Conservation (phyloP, 1,140 invertebrate species). For the Dinothrombium tinctorium region DNA sequence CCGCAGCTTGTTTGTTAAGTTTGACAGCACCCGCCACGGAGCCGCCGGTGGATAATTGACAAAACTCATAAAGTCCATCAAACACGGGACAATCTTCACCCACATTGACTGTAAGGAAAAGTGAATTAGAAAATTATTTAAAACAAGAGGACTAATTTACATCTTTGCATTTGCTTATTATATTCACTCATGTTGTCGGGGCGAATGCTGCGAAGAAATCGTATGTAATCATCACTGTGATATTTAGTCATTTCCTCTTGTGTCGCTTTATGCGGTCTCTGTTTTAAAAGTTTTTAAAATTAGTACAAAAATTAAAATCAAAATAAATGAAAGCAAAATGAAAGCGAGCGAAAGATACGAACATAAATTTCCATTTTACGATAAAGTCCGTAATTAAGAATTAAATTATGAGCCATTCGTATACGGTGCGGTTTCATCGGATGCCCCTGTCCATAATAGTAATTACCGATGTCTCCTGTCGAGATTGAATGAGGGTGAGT, state of each 20-base stretch:
- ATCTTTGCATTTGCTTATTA: constrained; percentile 98
- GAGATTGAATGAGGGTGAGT: no score
- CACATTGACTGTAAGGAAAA: constrained; percentile 48
- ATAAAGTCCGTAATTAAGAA: constrained; percentile 96
- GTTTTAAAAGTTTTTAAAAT: constrained; percentile 9
- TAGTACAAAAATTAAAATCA: constrained; percentile 20
- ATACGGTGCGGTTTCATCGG: constrained; percentile 96
- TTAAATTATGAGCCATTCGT: constrained; percentile 97
- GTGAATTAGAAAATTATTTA: constrained; percentile 2
- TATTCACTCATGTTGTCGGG: constrained; percentile 99
- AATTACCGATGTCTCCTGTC: constrained; percentile 45
- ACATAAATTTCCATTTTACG: constrained; percentile 99
- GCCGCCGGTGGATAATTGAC: constrained; percentile 89
- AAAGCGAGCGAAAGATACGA: constrained; percentile 26
- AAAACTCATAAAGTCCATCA: constrained; percentile 89
- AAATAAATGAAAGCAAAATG: constrained; percentile 32
- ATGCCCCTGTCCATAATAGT: constrained; percentile 99
- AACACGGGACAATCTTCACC: constrained; percentile 97
- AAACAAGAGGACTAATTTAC: constrained; percentile 30
- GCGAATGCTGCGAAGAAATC: constrained; percentile 83
- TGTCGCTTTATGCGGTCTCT: constrained; percentile 96
- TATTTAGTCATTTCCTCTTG: constrained; percentile 99
- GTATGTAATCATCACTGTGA: constrained; percentile 97
- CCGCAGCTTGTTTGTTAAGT: constrained; percentile 79
- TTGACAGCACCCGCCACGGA: constrained; percentile 93